Evolutionary conservation across 2,888 invertebrate genomes (phyloP).

Genomic region (Philonicus albiceps): DNA sequence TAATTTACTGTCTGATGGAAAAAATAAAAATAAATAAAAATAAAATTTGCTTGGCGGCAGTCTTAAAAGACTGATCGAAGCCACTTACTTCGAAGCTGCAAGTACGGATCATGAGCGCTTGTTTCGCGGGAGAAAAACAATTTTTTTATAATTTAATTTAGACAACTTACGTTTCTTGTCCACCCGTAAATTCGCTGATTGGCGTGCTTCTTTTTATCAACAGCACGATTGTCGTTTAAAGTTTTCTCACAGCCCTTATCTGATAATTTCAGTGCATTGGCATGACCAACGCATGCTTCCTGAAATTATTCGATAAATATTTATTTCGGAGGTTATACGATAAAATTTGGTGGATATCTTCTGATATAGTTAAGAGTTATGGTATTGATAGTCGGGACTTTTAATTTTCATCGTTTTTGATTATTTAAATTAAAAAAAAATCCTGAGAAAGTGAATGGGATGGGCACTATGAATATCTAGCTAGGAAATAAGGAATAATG

Average conservation of each 20-base stretch:
- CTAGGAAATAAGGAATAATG: too few relatives aligned
- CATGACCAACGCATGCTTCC: neutral
- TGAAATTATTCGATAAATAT: neutral
- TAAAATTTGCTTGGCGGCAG: conserved; percentile 32
- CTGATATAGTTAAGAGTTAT: neutral
- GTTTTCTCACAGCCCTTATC: conserved; percentile 25
- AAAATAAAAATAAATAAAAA: too few relatives aligned
- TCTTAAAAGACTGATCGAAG: conserved; percentile 21
- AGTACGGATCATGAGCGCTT: neutral
- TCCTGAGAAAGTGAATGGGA: too few relatives aligned
- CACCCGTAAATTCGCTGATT: neutral
- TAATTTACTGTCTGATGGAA: neutral
- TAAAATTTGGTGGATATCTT: neutral
- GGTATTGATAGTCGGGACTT: neutral
- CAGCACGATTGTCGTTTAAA: neutral
- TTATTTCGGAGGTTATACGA: neutral
- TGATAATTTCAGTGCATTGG: neutral
- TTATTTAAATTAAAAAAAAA: neutral
- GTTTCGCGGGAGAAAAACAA: neutral
- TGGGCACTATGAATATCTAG: too few relatives aligned
- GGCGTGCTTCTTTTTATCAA: neutral
- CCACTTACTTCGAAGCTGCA: neutral
- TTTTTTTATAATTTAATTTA: conserved; percentile 14
- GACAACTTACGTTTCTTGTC: neutral
- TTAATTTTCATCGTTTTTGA: neutral